Percentiles rank a stretch among this genome's conserved stretches.
These are phyloP conservation scores for Promerops cafer DNA, from an alignment of 2,113 vertebrate genomes.

Conservation along the genomic window DNA sequence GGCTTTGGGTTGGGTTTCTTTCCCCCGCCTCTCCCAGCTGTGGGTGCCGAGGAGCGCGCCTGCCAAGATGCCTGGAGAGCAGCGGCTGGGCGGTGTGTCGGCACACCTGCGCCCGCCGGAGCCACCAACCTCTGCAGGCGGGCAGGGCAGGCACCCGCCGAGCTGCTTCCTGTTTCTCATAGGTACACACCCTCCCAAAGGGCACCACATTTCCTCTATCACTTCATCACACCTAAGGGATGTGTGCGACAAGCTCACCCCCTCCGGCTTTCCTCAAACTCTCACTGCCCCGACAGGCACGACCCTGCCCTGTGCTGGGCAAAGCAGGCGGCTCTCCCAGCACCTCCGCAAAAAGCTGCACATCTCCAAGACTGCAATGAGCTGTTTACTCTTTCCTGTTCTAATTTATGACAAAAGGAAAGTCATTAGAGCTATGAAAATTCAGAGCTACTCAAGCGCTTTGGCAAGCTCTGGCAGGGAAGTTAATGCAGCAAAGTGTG, in stretches of 20 bases:
- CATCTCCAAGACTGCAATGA: neutral
- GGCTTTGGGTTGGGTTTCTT: neutral
- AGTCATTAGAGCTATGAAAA: neutral
- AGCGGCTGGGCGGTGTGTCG: neutral
- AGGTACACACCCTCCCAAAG: conserved; percentile 74
- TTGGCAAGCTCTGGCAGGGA: neutral
- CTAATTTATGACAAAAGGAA: conserved; percentile 6
- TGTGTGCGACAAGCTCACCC: neutral
- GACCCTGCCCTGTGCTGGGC: neutral
- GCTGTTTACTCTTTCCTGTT: neutral
- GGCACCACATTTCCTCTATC: conserved; percentile 73
- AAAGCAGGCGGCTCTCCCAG: neutral
- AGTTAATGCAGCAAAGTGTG: neutral
- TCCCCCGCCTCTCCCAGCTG: conserved; percentile 1
- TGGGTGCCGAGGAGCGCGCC: neutral
- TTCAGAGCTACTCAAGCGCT: neutral
- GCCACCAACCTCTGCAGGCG: conserved; percentile 37
- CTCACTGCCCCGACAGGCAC: neutral
- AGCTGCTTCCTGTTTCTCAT: conserved; percentile 74
- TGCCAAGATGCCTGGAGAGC: conserved; percentile 48
- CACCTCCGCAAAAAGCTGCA: neutral
- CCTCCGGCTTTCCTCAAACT: neutral
- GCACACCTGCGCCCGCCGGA: conserved; percentile 70
- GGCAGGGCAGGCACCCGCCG: conserved; percentile 8
- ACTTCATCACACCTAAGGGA: conserved; percentile 72